phyloP scores from a whole-genome alignment of 1,140 invertebrate species.

The Cyrtorhinus lividipennis region DNA sequence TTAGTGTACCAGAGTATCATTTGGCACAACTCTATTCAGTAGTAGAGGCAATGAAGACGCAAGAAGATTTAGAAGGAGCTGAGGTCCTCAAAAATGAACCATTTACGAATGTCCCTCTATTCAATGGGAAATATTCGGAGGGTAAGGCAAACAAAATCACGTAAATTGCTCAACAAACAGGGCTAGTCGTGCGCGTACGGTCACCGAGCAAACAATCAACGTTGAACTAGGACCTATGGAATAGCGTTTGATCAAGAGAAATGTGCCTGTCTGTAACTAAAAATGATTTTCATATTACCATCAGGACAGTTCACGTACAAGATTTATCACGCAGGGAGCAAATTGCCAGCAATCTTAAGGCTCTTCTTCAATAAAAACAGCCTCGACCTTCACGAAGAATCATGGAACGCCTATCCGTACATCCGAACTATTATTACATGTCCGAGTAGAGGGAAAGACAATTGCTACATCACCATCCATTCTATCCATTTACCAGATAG shows the following conservation, averaged over 20 bases:
- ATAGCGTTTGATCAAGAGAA: no score
- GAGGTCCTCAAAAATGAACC: constrained; percentile 96
- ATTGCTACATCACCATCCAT: constrained; percentile 94
- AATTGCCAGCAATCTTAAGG: constrained; percentile 79
- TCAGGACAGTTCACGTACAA: constrained; percentile 95
- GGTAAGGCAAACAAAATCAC: no score
- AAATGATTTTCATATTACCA: constrained; percentile 29
- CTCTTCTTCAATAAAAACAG: constrained; percentile 89
- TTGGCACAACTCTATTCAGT: constrained; percentile 99
- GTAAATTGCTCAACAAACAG: no score
- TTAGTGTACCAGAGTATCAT: constrained; percentile 94
- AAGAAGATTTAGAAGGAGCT: constrained; percentile 92
- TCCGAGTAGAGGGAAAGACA: constrained; percentile 82
- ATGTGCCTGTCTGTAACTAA: no score
- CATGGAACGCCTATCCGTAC: constrained; percentile 99
- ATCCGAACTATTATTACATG: constrained; percentile 93
- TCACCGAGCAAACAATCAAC: no score
- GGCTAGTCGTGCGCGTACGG: no score
- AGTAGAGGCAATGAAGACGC: constrained; percentile 90
- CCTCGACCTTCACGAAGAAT: constrained; percentile 92
- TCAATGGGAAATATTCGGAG: constrained; percentile 58
- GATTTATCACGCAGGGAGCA: constrained; percentile 92
- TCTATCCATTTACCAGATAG: constrained; percentile 89
- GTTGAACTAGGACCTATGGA: no score
- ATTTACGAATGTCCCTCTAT: constrained; percentile 70